These are phyloP conservation scores for Drosophila orena DNA, from an alignment of 1,140 invertebrate species.

Conservation along the genomic window DNA sequence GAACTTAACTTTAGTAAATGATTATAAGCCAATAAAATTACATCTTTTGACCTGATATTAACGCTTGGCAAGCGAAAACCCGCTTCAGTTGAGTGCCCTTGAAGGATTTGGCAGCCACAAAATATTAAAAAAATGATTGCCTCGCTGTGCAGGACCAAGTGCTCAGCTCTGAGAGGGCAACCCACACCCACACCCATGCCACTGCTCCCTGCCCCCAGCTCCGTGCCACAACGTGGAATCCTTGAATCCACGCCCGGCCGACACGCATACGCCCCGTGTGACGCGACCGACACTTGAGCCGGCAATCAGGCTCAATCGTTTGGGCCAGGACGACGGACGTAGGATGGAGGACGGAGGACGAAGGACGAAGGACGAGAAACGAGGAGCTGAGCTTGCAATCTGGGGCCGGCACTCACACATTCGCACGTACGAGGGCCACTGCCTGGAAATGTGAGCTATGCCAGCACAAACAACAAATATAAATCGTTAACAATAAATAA, in stretches of 20 bases:
- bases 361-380: not conserved
- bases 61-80: not conserved
- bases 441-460: conserved; percentile 72
- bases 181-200: conserved; percentile 13
- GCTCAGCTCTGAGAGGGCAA: conserved; percentile 41
- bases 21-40: not conserved
- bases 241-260: conserved; percentile 20
- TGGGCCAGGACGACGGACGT: conserved; percentile 42
- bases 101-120: not conserved
- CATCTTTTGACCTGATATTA: not conserved
- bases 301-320: conserved; percentile 79
- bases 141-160: conserved; percentile 14
- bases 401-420: conserved; percentile 66
- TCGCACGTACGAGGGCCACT: conserved; percentile 58
- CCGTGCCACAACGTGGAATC: conserved; percentile 1
- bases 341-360: conserved; percentile 16
- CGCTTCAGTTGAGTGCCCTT: not conserved
- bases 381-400: conserved; percentile 61
- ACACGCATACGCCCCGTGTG: conserved; percentile 68
- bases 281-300: conserved; percentile 77
- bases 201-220: not conserved
- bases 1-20: not conserved
- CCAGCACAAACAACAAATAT: conserved; percentile 65
- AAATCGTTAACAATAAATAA: conserved; percentile 84
- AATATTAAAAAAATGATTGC: conserved; percentile 36